Conservation (phyloP, 2,888 invertebrate species). For the Chironomus riparius region DNA sequence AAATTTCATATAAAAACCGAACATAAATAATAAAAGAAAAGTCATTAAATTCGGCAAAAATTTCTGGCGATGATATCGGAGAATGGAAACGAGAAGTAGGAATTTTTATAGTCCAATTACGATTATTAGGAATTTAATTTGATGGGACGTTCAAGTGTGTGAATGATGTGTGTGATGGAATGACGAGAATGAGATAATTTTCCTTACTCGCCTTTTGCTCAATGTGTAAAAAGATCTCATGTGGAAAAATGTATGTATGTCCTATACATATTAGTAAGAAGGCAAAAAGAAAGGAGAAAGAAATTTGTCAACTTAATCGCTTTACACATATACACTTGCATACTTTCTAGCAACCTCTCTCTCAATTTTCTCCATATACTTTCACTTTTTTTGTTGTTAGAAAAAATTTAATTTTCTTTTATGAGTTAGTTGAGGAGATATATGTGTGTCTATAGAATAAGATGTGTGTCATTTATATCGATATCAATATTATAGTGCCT, state of each 20-base stretch:
- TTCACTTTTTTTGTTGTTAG: not conserved
- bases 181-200: conserved; percentile 15
- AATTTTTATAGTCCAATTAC: conserved; percentile 21
- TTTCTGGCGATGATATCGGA: conserved; percentile 2
- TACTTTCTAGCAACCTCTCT: not conserved
- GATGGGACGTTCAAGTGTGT: not conserved
- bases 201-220: not conserved
- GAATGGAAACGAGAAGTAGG: conserved; percentile 3
- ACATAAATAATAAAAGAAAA: conserved; percentile 21
- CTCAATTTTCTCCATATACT: too few species aligned
- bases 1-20: conserved; percentile 4
- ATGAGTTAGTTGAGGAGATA: not conserved
- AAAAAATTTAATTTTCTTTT: conserved; percentile 8
- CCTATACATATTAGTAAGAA: not conserved
- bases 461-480: not conserved
- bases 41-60: conserved; percentile 12
- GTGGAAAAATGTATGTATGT: not conserved
- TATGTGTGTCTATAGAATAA: too few species aligned
- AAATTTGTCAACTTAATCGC: conserved; percentile 8
- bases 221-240: not conserved
- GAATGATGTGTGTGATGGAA: conserved; percentile 14
- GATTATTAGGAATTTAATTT: conserved; percentile 24
- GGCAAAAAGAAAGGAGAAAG: not conserved
- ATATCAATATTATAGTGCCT: not conserved
- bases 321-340: not conserved